phyloP scores from a whole-genome alignment of 1,140 invertebrate genomes.

The Zophobas atratus region DNA sequence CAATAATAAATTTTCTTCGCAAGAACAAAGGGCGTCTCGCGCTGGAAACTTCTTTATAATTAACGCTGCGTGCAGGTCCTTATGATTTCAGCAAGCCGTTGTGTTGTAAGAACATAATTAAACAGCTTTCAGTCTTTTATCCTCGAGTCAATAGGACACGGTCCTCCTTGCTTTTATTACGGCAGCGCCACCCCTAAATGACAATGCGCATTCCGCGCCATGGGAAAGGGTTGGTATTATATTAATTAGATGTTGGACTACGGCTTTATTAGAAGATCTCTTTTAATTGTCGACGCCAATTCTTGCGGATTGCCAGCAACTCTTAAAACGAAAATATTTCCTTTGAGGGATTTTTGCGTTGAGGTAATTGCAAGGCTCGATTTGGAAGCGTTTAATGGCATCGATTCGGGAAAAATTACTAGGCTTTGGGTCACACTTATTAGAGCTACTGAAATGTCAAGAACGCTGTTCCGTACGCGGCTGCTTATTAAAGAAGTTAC shows the following conservation, averaged over 20 bases:
- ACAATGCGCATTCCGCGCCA: slow-evolving; percentile 52
- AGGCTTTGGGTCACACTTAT: slow-evolving; percentile 5
- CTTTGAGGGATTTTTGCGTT: no score
- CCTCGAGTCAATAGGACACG: slow-evolving; percentile 52
- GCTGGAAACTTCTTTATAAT: slow-evolving; percentile 51
- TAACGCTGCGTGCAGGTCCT: slow-evolving; percentile 50
- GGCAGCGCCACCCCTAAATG: slow-evolving; percentile 47
- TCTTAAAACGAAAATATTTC: neutral
- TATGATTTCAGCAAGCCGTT: slow-evolving; percentile 51
- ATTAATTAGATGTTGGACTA: slow-evolving; percentile 53
- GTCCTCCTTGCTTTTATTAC: slow-evolving; percentile 44
- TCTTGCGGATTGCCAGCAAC: slow-evolving; percentile 13
- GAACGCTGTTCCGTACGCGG: slow-evolving; percentile 3
- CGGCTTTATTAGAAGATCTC: slow-evolving; percentile 52
- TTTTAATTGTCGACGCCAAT: slow-evolving; percentile 52
- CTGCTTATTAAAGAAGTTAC: slow-evolving; percentile 24
- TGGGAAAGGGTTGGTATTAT: slow-evolving; percentile 52
- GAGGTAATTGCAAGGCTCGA: no score
- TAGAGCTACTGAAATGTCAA: slow-evolving; percentile 20
- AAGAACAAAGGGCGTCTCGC: slow-evolving; percentile 43
- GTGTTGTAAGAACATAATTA: slow-evolving; percentile 54
- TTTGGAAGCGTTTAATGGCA: no score
- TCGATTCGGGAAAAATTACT: neutral
- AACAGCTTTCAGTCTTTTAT: slow-evolving; percentile 54
- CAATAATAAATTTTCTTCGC: slow-evolving; percentile 50